A percentile compares a stretch with the other conserved stretches of the same genome.
phyloP scores from a whole-genome alignment of 2,888 invertebrate species.

The Trichacis sp. region DNA sequence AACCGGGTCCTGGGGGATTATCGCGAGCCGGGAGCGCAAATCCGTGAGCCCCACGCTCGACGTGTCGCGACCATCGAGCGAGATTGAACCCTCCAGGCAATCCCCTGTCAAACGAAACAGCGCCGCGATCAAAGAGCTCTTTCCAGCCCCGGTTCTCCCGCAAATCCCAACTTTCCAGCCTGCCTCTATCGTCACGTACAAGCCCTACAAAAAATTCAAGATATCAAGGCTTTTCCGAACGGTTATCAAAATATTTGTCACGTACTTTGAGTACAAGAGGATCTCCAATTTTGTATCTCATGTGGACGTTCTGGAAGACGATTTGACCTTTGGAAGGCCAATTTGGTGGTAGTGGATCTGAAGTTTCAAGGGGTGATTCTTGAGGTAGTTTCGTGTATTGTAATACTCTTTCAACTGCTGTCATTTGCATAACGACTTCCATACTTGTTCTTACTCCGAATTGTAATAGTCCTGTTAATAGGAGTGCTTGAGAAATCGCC shows the following conservation, averaged over 20 bases:
- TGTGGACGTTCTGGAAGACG: too few relatives aligned
- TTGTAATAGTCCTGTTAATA: too few relatives aligned
- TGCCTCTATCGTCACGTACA: slow-evolving; percentile 78
- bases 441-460: too few relatives aligned
- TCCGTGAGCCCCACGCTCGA: slow-evolving; percentile 79
- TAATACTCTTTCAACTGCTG: too few relatives aligned
- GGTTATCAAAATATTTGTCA: background rate
- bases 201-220: slow-evolving; percentile 59
- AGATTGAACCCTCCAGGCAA: slow-evolving; percentile 79
- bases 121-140: slow-evolving; percentile 81
- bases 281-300: slow-evolving; percentile 74
- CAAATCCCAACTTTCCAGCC: slow-evolving; percentile 85
- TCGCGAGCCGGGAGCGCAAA: slow-evolving; percentile 82
- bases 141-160: slow-evolving; percentile 89
- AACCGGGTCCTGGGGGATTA: slow-evolving; percentile 78
- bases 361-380: too few relatives aligned
- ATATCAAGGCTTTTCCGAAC: background rate
- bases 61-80: slow-evolving; percentile 84
- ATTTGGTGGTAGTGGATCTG: too few relatives aligned
- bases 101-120: slow-evolving; percentile 82
- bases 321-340: slow-evolving; percentile 80
- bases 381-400: slow-evolving; percentile 78
- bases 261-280: too few relatives aligned
- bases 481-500: too few relatives aligned
- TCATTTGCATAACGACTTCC: too few relatives aligned